Conservation (phyloP, 2,888 invertebrate species). For the Dendrolimus houi region DNA sequence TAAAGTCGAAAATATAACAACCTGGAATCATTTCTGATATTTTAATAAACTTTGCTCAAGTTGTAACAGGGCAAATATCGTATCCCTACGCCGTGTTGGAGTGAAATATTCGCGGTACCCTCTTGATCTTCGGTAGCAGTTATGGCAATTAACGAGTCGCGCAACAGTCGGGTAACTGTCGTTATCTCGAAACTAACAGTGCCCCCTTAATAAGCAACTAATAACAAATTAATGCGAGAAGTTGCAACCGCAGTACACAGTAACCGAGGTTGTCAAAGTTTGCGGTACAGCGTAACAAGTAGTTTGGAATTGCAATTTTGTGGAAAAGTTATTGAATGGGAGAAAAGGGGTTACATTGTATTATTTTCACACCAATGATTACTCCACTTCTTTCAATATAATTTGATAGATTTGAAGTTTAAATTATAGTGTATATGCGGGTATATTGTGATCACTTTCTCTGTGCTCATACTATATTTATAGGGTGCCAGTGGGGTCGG, state of each 20-base stretch:
- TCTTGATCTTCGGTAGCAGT: background rate
- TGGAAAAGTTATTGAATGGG: no score
- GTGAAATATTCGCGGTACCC: background rate
- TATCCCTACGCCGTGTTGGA: no score
- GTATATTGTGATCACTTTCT: no score
- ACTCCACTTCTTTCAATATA: background rate
- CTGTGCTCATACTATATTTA: no score
- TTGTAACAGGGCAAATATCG: no score
- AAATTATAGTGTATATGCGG: background rate
- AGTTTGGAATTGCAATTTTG: no score
- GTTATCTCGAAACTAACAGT: constrained; percentile 7
- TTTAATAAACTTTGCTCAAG: no score
- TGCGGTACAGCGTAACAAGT: background rate
- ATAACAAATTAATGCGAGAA: constrained; percentile 26
- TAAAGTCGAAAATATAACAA: no score
- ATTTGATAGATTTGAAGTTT: background rate
- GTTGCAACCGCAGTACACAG: constrained; percentile 9
- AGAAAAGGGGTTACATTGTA: no score
- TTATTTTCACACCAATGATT: no score
- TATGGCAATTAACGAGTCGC: background rate
- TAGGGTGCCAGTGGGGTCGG: no score
- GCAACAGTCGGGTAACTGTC: constrained; percentile 12
- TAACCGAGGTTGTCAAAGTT: background rate
- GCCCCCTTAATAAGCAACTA: constrained; percentile 23
- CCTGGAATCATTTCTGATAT: no score